Evolutionary conservation across 2,888 invertebrate genomes (phyloP).

Genomic region (Stenodema calcarata): DNA sequence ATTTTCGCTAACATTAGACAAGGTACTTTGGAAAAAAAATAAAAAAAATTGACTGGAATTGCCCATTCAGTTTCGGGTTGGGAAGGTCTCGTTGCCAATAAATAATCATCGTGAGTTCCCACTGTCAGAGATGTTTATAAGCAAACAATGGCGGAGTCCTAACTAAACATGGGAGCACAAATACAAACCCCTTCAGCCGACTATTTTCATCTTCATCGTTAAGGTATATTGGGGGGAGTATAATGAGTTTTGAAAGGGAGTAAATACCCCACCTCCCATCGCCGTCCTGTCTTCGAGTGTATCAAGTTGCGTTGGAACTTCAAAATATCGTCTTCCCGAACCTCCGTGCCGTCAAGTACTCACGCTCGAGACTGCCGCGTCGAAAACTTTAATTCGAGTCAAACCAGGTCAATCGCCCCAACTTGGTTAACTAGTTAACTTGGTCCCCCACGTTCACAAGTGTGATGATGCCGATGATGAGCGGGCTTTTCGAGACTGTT

Average conservation of each 20-base stretch:
- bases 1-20: too few relatives aligned
- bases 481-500: not conserved
- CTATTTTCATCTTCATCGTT: too few relatives aligned
- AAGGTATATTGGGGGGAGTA: not conserved
- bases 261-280: too few relatives aligned
- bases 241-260: not conserved
- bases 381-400: not conserved
- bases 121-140: too few relatives aligned
- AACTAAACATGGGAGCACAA: too few relatives aligned
- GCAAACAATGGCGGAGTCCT: too few relatives aligned
- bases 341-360: not conserved
- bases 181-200: too few relatives aligned
- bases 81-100: too few relatives aligned
- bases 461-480: not conserved
- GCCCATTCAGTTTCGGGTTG: too few relatives aligned
- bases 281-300: not conserved
- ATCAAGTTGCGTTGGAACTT: not conserved
- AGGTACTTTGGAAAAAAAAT: too few relatives aligned
- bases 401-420: constrained; percentile 1
- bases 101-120: too few relatives aligned
- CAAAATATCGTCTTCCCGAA: not conserved
- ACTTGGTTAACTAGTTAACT: constrained; percentile 32
- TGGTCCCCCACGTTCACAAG: not conserved
- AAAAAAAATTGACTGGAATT: too few relatives aligned
- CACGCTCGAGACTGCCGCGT: not conserved